Evolutionary conservation across 2,113 vertebrate genomes (phyloP), one percentile per base, ranked within the genome.

Genomic region (Heliornis fulica): DNA sequence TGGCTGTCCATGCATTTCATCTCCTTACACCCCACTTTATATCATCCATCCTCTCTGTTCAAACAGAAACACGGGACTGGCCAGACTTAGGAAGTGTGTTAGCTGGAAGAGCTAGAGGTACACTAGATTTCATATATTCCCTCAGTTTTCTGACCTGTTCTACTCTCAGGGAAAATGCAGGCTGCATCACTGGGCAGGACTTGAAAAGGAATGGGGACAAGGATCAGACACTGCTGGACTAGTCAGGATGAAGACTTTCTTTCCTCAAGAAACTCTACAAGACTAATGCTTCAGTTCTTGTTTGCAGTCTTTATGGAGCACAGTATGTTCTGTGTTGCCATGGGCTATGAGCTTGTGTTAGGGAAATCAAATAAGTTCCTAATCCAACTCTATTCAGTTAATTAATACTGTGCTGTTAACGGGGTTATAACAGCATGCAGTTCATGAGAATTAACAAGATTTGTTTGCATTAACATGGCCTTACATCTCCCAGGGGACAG

Each of bases 391-490:
- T 51, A 32, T 43, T 75, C 71, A n/a, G 48, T 91, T 93, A 95
- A 97, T 95, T 93, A 91, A 94, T 79, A 65, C 41, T 65, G 51
- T 72, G 85, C 82, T 76, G 41, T 65, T 96, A 96, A 84, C 89
- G 59, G 84, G 41, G 64, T 56, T 85, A 69, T 91, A 96, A 71
- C 61, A 50, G 32, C 64, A 81, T 31, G 60, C 26, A 29, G 40
- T 95, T 89, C 41, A 48, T 75, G 31, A 91, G 93, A 91, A 94
- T 94, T 96, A 95, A 75, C 86, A 84, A 95, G 82, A 90, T 90
- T 93, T 92, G 45, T 61, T 84, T 94, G 81, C 54, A 83, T 95
- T 94, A 95, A 65, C 61, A 5, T 59, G 59, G 61, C 76, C 93
- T 97, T 78, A 59, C 41, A 68, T 91, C 83, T 96, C 94, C 83